Percentiles rank a stretch among this genome's conserved stretches.
phyloP scores from a whole-genome alignment of 2,113 vertebrate genomes.

The human (Homo sapiens) region DNA sequence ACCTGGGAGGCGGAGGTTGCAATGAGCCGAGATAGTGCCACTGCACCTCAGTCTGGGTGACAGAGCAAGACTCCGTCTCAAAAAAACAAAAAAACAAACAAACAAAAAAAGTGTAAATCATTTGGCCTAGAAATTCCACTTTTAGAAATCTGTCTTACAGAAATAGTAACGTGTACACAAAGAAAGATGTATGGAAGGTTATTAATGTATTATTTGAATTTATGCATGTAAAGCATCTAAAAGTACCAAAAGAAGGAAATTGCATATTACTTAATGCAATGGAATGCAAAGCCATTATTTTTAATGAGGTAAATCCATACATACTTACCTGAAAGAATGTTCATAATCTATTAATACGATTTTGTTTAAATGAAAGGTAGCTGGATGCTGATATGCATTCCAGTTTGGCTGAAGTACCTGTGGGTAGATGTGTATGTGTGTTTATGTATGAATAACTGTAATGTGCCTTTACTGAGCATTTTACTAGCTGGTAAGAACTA shows the following conservation, averaged over 20 bases:
- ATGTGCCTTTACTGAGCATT: not conserved
- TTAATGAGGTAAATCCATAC: not conserved
- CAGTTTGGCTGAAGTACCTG: not conserved
- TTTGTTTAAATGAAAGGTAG: not conserved
- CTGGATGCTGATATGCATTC: not conserved
- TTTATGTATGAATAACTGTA: not conserved
- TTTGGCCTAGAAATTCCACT: not conserved
- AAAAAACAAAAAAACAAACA: not conserved
- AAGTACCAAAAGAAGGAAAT: not conserved
- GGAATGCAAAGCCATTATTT: not conserved
- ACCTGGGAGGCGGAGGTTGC: too few relatives aligned
- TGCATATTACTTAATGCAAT: not conserved
- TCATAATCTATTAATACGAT: not conserved
- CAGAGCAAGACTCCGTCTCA: too few relatives aligned
- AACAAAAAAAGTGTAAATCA: not conserved
- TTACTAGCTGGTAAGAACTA: not conserved
- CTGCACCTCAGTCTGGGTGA: too few relatives aligned
- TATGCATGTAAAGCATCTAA: not conserved
- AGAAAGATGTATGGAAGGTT: not conserved
- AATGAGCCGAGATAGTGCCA: too few relatives aligned
- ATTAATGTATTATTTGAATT: not conserved
- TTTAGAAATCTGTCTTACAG: not conserved
- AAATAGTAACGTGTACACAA: not conserved
- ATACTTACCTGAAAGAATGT: not conserved
- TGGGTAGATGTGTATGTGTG: not conserved